Base-by-base conservation (phyloP, 2,888 invertebrate species). In the Allygus modestus region DNA sequence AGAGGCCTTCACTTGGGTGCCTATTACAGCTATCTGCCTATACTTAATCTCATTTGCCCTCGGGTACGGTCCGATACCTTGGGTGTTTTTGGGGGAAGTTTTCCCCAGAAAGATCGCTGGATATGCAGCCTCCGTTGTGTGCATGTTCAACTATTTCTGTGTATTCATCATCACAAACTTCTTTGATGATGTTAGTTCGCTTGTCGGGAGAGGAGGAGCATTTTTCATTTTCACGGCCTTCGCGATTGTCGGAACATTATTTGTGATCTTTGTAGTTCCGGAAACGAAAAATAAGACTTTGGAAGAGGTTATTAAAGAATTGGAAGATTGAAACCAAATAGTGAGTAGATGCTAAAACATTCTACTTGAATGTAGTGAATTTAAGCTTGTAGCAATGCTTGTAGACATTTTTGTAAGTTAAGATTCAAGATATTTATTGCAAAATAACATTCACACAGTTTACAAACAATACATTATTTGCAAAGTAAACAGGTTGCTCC, bases 31-130 rank as follows among this genome's bases (percentile, higher is more conserved):
- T 33, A 90, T 97, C 20, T 95, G 96, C 69, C 86, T 96, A 0
- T 97, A 96, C 90, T 94, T 97, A 23, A 90, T 96, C 28, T 93
- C 96, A 65, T 97, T 97, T 91, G 96, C 96, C 0, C 89, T 97
- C 51, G 87, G 87, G n/a, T 95, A 94, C 88, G 97, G 97, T 0
- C 97, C 97, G 0, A 95, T 97, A 71, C 97, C 97, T 0, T 96
- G 96, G 96, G 93, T 97, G 92, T 95, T 96, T 92, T 92, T 95
- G 89, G 94, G 97, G 0, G 97, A 97, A 90, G 91, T 97, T 12
- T 95, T 97, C 89, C 93, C 96, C 75, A 92, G 95, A 0, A 94
- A 96, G 88, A 95, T 97, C 84, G 96, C 96, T 89, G 95, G 94
- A 4, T 92, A 95, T 82, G 95, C 95, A 33, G 93, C 94, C 26